These are phyloP conservation scores for Zelleria hepariella DNA, from an alignment of 2,888 invertebrate species.

Conservation along the genomic window DNA sequence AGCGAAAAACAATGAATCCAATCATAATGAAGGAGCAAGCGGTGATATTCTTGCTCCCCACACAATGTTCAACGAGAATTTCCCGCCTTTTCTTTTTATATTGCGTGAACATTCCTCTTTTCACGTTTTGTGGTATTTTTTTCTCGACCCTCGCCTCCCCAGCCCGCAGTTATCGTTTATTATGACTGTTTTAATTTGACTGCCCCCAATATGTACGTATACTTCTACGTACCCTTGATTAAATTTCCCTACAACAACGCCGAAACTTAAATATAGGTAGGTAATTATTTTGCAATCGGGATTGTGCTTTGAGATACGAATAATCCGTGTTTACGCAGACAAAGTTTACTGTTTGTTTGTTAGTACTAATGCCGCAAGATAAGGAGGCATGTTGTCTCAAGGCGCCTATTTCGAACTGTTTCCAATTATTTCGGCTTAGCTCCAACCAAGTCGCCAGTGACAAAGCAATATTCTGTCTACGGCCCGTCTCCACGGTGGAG, in stretches of 20 bases:
- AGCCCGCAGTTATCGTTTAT: constrained; percentile 28
- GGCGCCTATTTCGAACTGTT: constrained; percentile 67
- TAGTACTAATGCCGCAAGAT: constrained; percentile 3
- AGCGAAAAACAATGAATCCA: constrained; percentile 42
- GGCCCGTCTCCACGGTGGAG: constrained; percentile 28
- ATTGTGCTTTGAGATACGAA: neutral
- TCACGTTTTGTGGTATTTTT: constrained; percentile 24
- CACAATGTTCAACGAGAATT: constrained; percentile 18
- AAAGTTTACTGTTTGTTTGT: neutral
- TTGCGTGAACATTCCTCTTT: constrained; percentile 23
- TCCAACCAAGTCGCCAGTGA: constrained; percentile 63
- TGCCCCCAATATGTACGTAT: constrained; percentile 17
- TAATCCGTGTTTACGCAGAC: neutral
- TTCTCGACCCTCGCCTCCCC: constrained; percentile 26
- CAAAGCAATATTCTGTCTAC: constrained; percentile 63
- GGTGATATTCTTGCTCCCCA: constrained; percentile 15
- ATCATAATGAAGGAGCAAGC: constrained; percentile 32
- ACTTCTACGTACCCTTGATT: neutral
- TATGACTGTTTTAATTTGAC: constrained; percentile 28
- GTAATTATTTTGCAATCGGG: neutral
- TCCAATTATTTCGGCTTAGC: constrained; percentile 71
- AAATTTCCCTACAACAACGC: neutral
- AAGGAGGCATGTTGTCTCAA: constrained; percentile 40
- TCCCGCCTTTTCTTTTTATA: constrained; percentile 25
- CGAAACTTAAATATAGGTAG: neutral